phyloP scores from a whole-genome alignment of 2,888 invertebrate genomes.

The Dorcus hopei region DNA sequence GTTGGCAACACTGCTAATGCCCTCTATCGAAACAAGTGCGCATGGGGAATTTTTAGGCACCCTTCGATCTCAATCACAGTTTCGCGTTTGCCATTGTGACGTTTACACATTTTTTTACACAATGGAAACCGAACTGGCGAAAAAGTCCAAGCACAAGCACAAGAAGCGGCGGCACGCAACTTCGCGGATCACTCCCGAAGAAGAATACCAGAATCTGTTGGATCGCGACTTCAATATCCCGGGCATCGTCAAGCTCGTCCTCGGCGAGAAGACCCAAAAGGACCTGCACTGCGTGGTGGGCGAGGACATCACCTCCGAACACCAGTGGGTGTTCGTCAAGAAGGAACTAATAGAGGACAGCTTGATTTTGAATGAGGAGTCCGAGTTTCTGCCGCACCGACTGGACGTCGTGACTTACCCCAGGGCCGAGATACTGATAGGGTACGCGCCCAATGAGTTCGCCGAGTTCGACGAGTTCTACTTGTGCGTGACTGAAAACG shows the following conservation, averaged over 20 bases:
- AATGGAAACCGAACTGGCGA: not conserved
- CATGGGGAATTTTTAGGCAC: too few species aligned
- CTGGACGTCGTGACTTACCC: constrained; percentile 45
- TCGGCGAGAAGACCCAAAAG: constrained; percentile 50
- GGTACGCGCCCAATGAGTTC: constrained; percentile 64
- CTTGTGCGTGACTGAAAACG: constrained; percentile 59
- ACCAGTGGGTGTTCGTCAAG: constrained; percentile 67
- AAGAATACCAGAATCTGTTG: too few species aligned
- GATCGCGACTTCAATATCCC: constrained; percentile 51
- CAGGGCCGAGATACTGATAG: constrained; percentile 56
- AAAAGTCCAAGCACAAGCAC: too few species aligned
- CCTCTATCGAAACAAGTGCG: too few species aligned
- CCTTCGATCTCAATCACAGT: too few species aligned
- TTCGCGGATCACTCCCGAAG: too few species aligned
- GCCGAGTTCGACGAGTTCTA: constrained; percentile 66
- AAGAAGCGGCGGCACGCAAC: too few species aligned
- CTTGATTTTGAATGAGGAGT: constrained; percentile 56
- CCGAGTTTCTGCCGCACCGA: constrained; percentile 50
- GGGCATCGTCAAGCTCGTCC: constrained; percentile 54
- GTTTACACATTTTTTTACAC: not conserved
- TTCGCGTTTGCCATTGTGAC: not conserved
- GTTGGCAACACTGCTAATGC: too few species aligned
- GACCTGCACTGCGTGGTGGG: constrained; percentile 65
- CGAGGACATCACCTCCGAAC: constrained; percentile 66
- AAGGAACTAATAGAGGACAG: constrained; percentile 62